Base-by-base conservation (phyloP, 2,888 invertebrate genomes). In the Megaustenia siamemsis region DNA sequence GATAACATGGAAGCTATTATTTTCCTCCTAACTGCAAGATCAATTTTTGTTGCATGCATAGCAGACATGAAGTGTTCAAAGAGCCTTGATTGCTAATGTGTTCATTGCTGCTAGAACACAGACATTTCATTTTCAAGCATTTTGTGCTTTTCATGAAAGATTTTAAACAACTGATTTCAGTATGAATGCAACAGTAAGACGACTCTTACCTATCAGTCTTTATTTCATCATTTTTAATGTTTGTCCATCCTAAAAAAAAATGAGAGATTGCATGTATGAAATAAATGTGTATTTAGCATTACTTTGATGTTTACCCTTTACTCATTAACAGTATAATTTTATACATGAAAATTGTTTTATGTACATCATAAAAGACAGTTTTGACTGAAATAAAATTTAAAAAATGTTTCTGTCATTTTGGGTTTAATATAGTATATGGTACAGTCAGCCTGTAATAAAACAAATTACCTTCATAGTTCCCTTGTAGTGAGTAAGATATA, bases 1-100 rank as follows among this genome's bases (percentile, higher is more conserved):
- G 97, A 96, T 97, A 88, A 88, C 86, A 73, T 75, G 80, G 68
- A 60, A 1, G 10, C n/a, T 38, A n/a, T 10, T 38, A 10, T 35
- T 18, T n/a, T n/a, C n/a, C n/a, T 40, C 35, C 43, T 35, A 43
- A 21, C 35, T 40, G 24, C 32, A 40, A 43, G 35, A 45, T 32
- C 18, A 18, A 43, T 28, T 43, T 78, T 43, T 78, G 66, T 45
- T 2, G 10, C 24, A 4, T 24, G 32, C 40, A 71, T n/a, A n/a
- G n/a, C 66, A 28, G 78, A 66, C 40, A 66, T 43, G 40, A 12
- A 56, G 18, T 18, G n/a, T 15, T 43, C 63, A 77, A 28, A 77
- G 38, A 45, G 66, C 78, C 66, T 78, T 66, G 43, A 24, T 45
- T 12, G 24, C 43, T 60, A 53, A 12, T 10, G 45, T 45, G 12